These are phyloP conservation scores for Phasia obesa DNA, from an alignment of 2,888 invertebrate species.

Conservation along the genomic window DNA sequence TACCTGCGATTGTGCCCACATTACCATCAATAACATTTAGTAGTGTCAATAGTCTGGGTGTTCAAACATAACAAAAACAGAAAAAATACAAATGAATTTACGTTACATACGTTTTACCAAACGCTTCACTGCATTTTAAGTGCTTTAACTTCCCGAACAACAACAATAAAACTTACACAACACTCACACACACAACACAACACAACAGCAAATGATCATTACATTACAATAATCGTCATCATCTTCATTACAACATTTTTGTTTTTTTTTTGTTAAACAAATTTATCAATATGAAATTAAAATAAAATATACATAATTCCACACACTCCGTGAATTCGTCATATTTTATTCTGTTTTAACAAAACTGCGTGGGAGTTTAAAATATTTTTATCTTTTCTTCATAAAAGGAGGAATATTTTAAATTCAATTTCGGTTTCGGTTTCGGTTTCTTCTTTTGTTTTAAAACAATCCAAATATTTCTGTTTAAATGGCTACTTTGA, in stretches of 20 bases:
- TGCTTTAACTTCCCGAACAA: conserved; percentile 69
- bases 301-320: conserved; percentile 46
- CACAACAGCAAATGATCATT: conserved; percentile 52
- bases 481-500: not conserved
- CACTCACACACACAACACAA: conserved; percentile 8
- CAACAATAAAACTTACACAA: conserved; percentile 30
- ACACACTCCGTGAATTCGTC: conserved; percentile 55
- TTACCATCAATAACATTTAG: not conserved
- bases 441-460: conserved; percentile 55
- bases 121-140: conserved; percentile 70
- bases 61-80: conserved; percentile 25
- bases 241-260: conserved; percentile 25
- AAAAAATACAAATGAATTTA: conserved; percentile 31
- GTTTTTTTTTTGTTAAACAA: conserved; percentile 37
- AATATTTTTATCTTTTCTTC: not conserved
- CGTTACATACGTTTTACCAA: conserved; percentile 64
- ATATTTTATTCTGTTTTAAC: conserved; percentile 32
- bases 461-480: conserved; percentile 2
- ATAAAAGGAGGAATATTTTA: conserved; percentile 2
- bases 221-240: not conserved
- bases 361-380: conserved; percentile 60
- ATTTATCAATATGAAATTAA: conserved; percentile 46
- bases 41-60: conserved; percentile 46
- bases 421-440: conserved; percentile 31
- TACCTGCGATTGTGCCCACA: conserved; percentile 8